Percentiles rank a stretch among this genome's conserved stretches.
Evolutionary conservation across 1,140 invertebrate species (phyloP).

Genomic region (Hycleus cichorii): DNA sequence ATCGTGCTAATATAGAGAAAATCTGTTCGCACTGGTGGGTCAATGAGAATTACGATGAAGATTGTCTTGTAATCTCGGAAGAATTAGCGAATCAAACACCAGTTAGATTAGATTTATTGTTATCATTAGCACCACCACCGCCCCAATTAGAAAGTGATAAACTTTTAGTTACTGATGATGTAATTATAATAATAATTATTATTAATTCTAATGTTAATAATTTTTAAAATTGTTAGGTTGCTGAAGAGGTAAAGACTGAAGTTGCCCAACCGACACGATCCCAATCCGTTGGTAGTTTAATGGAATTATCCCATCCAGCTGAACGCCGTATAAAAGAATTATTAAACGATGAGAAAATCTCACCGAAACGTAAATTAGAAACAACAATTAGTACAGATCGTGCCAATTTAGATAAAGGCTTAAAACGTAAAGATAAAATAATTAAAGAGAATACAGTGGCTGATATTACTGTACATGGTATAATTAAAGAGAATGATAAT

Average conservation of each 20-base stretch:
- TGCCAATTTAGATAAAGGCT: slow-evolving; percentile 42
- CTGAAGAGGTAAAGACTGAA: slow-evolving; percentile 36
- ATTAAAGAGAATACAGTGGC: slow-evolving; percentile 39
- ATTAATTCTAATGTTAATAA: background rate
- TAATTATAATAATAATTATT: slow-evolving; percentile 11
- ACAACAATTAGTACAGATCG: slow-evolving; percentile 59
- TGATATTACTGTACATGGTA: slow-evolving; percentile 35
- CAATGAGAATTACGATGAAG: slow-evolving; percentile 77
- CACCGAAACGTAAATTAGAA: slow-evolving; percentile 61
- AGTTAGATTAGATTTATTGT: slow-evolving; percentile 77
- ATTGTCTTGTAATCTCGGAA: slow-evolving; percentile 79
- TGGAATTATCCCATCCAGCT: slow-evolving; percentile 49
- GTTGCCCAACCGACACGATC: slow-evolving; percentile 48
- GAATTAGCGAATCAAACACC: slow-evolving; percentile 84
- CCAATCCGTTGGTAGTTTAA: slow-evolving; percentile 60
- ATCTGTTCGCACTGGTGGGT: slow-evolving; percentile 94
- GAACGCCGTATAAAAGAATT: slow-evolving; percentile 59
- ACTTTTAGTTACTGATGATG: slow-evolving; percentile 55
- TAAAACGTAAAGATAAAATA: slow-evolving; percentile 53
- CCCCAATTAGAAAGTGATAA: slow-evolving; percentile 54
- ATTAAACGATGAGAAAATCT: slow-evolving; percentile 47
- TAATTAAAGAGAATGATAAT: slow-evolving; percentile 22
- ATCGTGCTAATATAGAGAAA: slow-evolving; percentile 85
- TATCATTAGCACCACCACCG: slow-evolving; percentile 68
- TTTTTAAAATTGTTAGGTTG: slow-evolving; percentile 6